Evolutionary conservation across 2,797 vertebrate species (phyloP).

Genomic region (Danionella dracula): DNA sequence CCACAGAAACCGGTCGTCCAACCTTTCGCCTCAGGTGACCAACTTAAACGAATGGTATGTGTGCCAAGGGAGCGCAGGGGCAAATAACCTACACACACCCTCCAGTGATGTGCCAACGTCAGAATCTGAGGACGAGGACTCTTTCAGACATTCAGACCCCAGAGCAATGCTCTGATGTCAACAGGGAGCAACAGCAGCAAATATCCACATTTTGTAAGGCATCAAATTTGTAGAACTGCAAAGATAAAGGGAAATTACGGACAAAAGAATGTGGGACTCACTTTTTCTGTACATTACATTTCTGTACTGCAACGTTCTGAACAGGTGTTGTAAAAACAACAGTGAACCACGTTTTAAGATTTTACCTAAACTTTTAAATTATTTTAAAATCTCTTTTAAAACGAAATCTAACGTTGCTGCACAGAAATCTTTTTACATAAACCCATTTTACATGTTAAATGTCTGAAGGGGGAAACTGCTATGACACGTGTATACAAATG

Average conservation of each 20-base stretch:
- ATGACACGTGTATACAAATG: constrained; percentile 31
- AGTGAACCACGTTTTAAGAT: background rate
- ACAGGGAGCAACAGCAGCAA: constrained; percentile 39
- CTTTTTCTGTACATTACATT: too few species aligned
- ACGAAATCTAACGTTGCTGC: constrained; percentile 1
- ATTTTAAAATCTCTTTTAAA: background rate
- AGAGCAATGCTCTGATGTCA: constrained; percentile 86
- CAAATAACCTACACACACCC: constrained; percentile 84
- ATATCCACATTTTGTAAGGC: constrained; percentile 14
- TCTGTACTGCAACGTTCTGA: too few species aligned
- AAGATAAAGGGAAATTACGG: too few species aligned
- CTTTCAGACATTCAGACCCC: constrained; percentile 79
- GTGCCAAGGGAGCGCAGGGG: constrained; percentile 85
- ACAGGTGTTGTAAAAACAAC: too few species aligned
- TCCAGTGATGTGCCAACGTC: constrained; percentile 86
- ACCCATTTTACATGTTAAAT: constrained; percentile 22
- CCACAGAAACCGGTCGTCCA: constrained; percentile 74
- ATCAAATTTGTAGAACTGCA: constrained; percentile 16
- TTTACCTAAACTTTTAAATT: background rate
- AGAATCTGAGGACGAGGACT: constrained; percentile 85
- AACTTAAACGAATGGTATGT: constrained; percentile 99
- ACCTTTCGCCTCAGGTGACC: constrained; percentile 92
- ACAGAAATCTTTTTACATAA: constrained; percentile 34
- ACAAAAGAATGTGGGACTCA: too few species aligned
- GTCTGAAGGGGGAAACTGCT: constrained; percentile 25